These are phyloP conservation scores for Micoletzkya japonica DNA, from an alignment of 2,888 invertebrate genomes.

Conservation along the genomic window DNA sequence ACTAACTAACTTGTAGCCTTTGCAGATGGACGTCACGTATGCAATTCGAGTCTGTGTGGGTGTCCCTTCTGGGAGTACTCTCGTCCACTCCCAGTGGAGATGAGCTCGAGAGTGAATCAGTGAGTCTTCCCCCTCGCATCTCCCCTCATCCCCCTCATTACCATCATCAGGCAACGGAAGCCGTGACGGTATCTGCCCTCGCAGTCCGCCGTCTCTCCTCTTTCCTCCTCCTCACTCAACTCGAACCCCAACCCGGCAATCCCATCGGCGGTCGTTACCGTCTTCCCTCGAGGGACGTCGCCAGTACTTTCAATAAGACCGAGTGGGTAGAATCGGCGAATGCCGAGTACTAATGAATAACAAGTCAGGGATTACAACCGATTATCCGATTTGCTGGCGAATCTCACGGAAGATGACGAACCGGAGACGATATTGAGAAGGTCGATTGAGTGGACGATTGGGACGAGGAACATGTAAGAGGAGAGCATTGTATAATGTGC, in stretches of 20 bases:
- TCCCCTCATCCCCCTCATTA: neutral
- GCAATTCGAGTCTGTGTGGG: slow-evolving; percentile 56
- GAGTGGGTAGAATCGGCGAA: neutral
- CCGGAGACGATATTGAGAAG: slow-evolving; percentile 22
- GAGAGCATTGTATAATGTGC: no score
- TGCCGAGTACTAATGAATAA: neutral
- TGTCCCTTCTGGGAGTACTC: slow-evolving; percentile 55
- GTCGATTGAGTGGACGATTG: slow-evolving; percentile 25
- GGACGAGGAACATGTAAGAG: slow-evolving; percentile 1
- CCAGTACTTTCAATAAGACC: slow-evolving; percentile 3
- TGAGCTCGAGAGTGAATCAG: slow-evolving; percentile 37
- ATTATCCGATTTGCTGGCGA: neutral
- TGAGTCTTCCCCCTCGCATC: neutral
- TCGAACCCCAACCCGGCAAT: slow-evolving; percentile 26
- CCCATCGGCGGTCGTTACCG: slow-evolving; percentile 21
- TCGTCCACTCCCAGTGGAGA: slow-evolving; percentile 54
- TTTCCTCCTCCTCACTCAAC: slow-evolving; percentile 23
- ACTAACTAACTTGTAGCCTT: neutral
- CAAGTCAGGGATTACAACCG: slow-evolving; percentile 6
- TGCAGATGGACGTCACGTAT: slow-evolving; percentile 42
- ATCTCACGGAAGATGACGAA: neutral
- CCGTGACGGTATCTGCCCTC: slow-evolving; percentile 12
- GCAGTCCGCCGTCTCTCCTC: slow-evolving; percentile 15
- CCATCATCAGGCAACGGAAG: slow-evolving; percentile 11
- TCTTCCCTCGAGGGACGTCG: slow-evolving; percentile 10